phyloP scores from a whole-genome alignment of 2,797 vertebrate species.

The Silurus aristotelis region DNA sequence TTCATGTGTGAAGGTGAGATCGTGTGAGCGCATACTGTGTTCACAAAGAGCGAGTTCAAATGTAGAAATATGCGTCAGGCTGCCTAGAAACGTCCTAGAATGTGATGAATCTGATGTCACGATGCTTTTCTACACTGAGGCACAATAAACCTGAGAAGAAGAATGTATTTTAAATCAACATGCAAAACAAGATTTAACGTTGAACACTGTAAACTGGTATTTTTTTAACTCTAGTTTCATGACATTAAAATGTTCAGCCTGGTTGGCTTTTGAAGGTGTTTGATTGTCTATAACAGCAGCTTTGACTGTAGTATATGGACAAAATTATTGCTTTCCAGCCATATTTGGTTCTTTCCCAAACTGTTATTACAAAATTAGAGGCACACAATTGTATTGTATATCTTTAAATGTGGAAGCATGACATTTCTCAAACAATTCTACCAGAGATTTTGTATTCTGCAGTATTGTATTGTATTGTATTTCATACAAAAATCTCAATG shows the following conservation, averaged over 20 bases:
- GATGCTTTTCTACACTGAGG: neutral
- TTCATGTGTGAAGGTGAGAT: conserved; percentile 23
- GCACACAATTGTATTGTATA: too few relatives aligned
- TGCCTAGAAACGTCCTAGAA: neutral
- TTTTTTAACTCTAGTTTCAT: neutral
- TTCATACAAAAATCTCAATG: too few relatives aligned
- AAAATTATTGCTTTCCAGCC: too few relatives aligned
- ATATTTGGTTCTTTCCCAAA: too few relatives aligned
- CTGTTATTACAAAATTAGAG: too few relatives aligned
- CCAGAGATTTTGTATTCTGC: too few relatives aligned
- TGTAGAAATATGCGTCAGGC: neutral
- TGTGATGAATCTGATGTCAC: neutral
- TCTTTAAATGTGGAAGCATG: too few relatives aligned
- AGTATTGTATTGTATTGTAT: too few relatives aligned
- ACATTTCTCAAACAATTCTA: too few relatives aligned
- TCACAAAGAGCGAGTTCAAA: neutral
- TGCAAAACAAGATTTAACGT: neutral
- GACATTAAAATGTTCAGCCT: neutral
- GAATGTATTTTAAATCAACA: neutral
- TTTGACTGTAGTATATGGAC: too few relatives aligned
- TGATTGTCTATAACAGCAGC: neutral
- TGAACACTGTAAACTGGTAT: neutral
- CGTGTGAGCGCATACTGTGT: neutral
- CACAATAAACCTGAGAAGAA: neutral
- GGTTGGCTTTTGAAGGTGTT: neutral